Evolutionary conservation across 2,113 vertebrate genomes (phyloP).

Genomic region (Columbina picui): DNA sequence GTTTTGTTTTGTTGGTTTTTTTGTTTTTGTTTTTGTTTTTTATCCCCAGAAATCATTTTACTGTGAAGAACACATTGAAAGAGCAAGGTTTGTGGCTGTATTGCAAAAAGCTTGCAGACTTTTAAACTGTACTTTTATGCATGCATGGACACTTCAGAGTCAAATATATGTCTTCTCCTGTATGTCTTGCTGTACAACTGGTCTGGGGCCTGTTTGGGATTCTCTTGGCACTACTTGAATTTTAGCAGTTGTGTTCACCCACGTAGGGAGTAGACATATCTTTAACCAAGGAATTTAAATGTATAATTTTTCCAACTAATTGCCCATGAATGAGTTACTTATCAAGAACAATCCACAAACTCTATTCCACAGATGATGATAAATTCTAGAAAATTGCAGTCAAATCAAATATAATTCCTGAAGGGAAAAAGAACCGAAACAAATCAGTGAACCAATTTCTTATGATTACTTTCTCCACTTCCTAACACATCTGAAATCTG

Average conservation of each 20-base stretch:
- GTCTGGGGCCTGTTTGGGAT: neutral
- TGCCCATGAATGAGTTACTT: neutral
- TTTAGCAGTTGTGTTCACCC: neutral
- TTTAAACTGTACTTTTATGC: neutral
- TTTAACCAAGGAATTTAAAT: constrained; percentile 14
- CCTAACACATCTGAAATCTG: neutral
- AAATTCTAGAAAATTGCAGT: constrained; percentile 6
- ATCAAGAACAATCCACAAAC: neutral
- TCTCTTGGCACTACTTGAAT: neutral
- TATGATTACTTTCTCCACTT: neutral
- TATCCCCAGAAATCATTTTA: neutral
- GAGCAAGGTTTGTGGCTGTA: neutral
- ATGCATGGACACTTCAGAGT: neutral
- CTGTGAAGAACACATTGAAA: neutral
- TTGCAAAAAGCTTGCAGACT: neutral
- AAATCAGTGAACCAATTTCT: constrained; percentile 1
- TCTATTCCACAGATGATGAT: neutral
- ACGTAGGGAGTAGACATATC: neutral
- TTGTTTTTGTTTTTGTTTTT: no score
- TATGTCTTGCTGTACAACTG: neutral
- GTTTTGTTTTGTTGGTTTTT: no score
- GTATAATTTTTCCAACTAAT: neutral
- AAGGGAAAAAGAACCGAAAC: neutral
- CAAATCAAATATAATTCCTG: neutral
- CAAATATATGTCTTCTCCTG: neutral